Conservation (phyloP, 2,888 invertebrate species). For the Molanna angustata region DNA sequence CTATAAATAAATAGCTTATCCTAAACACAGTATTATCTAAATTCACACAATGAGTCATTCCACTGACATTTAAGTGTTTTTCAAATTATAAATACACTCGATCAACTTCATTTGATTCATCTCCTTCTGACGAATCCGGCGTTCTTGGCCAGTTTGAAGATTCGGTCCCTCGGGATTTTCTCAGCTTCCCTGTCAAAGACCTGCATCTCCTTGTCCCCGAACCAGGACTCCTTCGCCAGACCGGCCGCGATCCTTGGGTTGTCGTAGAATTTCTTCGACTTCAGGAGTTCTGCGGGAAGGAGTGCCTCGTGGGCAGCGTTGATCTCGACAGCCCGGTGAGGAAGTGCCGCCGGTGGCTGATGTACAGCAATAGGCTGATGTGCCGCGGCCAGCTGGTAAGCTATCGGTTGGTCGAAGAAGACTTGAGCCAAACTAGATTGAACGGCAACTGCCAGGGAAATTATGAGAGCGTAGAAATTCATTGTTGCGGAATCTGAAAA, state of each 20-base stretch:
- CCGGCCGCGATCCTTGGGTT: constrained; percentile 71
- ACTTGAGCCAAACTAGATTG: constrained; percentile 50
- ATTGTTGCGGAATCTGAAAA: constrained; percentile 37
- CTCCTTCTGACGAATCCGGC: constrained; percentile 59
- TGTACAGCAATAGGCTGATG: constrained; percentile 20
- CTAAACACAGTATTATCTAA: too few relatives aligned
- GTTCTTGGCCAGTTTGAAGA: constrained; percentile 70
- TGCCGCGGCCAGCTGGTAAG: constrained; percentile 45
- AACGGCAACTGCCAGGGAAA: constrained; percentile 47
- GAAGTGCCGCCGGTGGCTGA: constrained; percentile 43
- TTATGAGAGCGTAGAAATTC: constrained; percentile 41
- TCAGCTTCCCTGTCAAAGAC: constrained; percentile 77
- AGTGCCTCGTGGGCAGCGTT: constrained; percentile 71
- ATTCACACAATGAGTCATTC: not conserved
- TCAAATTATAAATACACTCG: not conserved
- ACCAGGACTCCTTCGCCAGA: constrained; percentile 77
- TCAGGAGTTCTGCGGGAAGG: constrained; percentile 66
- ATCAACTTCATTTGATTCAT: not conserved
- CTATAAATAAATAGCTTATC: too few relatives aligned
- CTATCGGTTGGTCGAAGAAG: constrained; percentile 49
- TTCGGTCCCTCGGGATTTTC: constrained; percentile 73
- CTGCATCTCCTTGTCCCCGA: constrained; percentile 72
- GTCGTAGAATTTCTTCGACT: constrained; percentile 69
- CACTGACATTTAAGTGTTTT: too few relatives aligned
- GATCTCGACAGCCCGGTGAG: constrained; percentile 70